phyloP scores from a whole-genome alignment of 53 echinoderm and acorn worm species.

The Zoroaster sp. region DNA sequence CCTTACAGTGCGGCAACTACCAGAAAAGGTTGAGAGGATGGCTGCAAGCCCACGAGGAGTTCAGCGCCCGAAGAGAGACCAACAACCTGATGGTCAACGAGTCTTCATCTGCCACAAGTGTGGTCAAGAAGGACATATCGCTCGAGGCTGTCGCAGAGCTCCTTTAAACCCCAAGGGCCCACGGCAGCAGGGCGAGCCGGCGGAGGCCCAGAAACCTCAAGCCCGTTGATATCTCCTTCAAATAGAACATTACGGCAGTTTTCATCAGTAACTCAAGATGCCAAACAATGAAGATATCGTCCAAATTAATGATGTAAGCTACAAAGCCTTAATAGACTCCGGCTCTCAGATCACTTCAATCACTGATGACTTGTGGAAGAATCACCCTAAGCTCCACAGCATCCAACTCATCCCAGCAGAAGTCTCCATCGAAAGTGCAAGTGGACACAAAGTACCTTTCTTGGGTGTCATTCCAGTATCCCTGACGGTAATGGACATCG shows the following conservation, averaged over 20 bases:
- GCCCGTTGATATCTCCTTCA: not conserved
- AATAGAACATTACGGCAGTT: too few relatives aligned
- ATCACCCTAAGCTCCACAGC: not conserved
- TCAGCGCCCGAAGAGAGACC: not conserved
- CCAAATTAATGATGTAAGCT: not conserved
- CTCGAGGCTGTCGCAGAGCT: not conserved
- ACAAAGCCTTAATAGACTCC: conserved; percentile 28
- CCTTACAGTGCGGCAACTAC: not conserved
- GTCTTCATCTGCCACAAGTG: too few relatives aligned
- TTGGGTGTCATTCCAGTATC: not conserved
- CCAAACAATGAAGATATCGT: not conserved
- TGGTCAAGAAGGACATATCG: conserved; percentile 24
- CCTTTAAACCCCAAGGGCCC: conserved; percentile 13
- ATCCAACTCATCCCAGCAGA: not conserved
- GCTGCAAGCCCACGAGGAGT: not conserved
- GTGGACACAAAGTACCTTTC: conserved; percentile 44
- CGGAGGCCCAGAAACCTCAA: not conserved
- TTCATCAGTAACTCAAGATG: not conserved
- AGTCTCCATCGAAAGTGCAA: conserved; percentile 46
- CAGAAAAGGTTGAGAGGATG: not conserved
- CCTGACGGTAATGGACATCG: not conserved
- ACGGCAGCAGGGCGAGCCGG: conserved; percentile 28
- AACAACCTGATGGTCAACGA: not conserved
- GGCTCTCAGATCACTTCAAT: conserved; percentile 56
- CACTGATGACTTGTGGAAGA: not conserved